These are phyloP conservation scores for Andrena chrysosceles DNA, from an alignment of 2,888 invertebrate species.

Conservation along the genomic window DNA sequence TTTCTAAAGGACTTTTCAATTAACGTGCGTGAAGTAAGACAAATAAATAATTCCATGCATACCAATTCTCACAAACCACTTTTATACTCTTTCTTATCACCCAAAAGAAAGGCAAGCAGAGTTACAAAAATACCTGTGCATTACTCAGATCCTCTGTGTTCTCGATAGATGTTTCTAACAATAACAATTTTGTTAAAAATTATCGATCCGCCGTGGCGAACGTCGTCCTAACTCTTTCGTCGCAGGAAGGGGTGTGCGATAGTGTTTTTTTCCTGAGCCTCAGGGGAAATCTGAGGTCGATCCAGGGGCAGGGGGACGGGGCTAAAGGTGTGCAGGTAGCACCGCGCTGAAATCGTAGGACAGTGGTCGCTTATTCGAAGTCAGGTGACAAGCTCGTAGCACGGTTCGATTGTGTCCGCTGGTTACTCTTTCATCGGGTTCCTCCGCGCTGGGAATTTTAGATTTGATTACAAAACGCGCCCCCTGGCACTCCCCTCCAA, in stretches of 20 bases:
- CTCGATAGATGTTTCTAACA: background rate
- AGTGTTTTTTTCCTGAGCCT: conserved; percentile 28
- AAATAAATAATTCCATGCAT: no score
- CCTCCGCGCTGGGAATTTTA: conserved; percentile 79
- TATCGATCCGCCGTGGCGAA: background rate
- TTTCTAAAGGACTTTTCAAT: no score
- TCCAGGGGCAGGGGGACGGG: background rate
- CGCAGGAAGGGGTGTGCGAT: conserved; percentile 8
- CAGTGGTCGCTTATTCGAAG: conserved; percentile 78
- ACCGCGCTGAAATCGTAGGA: conserved; percentile 38
- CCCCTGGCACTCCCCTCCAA: conserved; percentile 47
- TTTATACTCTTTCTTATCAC: no score
- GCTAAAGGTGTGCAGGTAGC: conserved; percentile 42
- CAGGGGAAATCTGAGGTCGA: conserved; percentile 65
- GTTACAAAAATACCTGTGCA: no score
- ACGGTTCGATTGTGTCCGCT: conserved; percentile 78
- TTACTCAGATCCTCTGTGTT: background rate
- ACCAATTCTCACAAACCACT: no score
- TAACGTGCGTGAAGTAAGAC: no score
- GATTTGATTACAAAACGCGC: conserved; percentile 78
- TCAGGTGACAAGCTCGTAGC: conserved; percentile 73
- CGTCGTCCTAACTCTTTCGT: conserved; percentile 14
- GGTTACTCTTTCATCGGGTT: conserved; percentile 80
- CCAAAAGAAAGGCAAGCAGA: no score
- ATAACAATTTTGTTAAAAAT: background rate